These are phyloP conservation scores for Tachysurus vachellii DNA, from an alignment of 2,113 vertebrate genomes.

Conservation along the genomic window DNA sequence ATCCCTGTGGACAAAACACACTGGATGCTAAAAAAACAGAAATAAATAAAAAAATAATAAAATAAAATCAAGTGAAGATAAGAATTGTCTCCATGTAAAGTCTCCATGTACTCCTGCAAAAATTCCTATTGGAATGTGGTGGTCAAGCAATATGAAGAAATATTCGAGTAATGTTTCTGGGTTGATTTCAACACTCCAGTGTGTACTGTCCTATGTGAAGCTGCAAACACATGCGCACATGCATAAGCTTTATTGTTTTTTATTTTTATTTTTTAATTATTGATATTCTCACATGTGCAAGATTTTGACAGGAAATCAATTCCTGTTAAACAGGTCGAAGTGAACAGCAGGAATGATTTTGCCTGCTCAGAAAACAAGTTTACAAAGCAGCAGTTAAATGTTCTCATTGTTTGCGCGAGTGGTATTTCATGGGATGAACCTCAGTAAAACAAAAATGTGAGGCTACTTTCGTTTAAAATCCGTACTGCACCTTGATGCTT, in stretches of 20 bases:
- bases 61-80: conserved; percentile 44
- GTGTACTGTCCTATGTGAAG: conserved; percentile 46
- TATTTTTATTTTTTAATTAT: not conserved
- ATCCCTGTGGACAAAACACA: conserved; percentile 68
- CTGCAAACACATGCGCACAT: conserved; percentile 8
- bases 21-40: conserved; percentile 16
- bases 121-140: conserved; percentile 51
- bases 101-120: conserved; percentile 46
- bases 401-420: conserved; percentile 2
- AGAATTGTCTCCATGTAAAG: conserved; percentile 59
- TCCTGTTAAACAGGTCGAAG: not conserved
- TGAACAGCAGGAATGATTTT: conserved; percentile 1
- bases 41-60: conserved; percentile 37
- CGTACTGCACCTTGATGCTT: conserved; percentile 16
- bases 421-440: conserved; percentile 10
- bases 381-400: conserved; percentile 9
- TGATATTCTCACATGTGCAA: not conserved
- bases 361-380: not conserved
- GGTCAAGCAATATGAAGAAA: conserved; percentile 45
- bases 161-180: conserved; percentile 20
- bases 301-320: not conserved
- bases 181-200: conserved; percentile 39
- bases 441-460: conserved; percentile 16
- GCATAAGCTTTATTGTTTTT: not conserved
- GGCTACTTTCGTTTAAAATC: conserved; percentile 19